Percentiles rank a stretch among this genome's conserved stretches.
These are phyloP conservation scores for Leptinotarsa undecemlineata DNA, from an alignment of 1,140 invertebrate genomes.

Conservation along the genomic window DNA sequence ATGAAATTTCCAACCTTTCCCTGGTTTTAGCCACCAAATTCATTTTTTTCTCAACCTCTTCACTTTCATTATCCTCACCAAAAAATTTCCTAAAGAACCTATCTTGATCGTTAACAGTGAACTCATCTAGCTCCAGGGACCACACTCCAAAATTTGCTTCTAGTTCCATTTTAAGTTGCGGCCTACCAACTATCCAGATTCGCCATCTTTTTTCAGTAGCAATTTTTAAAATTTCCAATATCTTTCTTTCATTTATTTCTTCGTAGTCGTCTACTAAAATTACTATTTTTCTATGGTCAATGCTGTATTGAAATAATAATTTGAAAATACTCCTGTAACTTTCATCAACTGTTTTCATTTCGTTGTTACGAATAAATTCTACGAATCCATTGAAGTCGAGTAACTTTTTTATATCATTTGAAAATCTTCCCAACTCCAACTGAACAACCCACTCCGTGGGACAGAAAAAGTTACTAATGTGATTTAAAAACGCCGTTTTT, in stretches of 20 bases:
- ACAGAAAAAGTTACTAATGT: neutral
- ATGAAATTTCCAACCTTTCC: neutral
- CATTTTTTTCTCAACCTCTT: neutral
- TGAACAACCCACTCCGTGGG: slow-evolving; percentile 6
- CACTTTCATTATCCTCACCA: neutral
- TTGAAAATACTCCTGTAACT: neutral
- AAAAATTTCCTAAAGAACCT: slow-evolving; percentile 12
- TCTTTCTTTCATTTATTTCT: slow-evolving; percentile 3
- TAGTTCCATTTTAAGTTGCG: neutral
- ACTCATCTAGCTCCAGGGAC: slow-evolving; percentile 8
- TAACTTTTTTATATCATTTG: slow-evolving; percentile 1
- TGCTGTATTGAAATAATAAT: neutral
- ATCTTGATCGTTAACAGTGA: slow-evolving; percentile 6
- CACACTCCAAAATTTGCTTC: slow-evolving; percentile 8
- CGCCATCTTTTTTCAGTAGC: neutral
- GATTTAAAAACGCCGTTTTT: slow-evolving; percentile 7
- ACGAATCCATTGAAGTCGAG: neutral
- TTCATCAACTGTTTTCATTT: slow-evolving; percentile 3
- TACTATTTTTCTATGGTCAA: neutral
- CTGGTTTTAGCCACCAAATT: neutral
- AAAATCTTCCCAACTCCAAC: neutral
- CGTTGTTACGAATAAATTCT: neutral
- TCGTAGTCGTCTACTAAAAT: slow-evolving; percentile 9
- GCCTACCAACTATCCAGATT: slow-evolving; percentile 16
- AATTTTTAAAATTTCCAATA: slow-evolving; percentile 13